phyloP scores from a whole-genome alignment of 1,140 invertebrate genomes.

The Gryllus bimaculatus region DNA sequence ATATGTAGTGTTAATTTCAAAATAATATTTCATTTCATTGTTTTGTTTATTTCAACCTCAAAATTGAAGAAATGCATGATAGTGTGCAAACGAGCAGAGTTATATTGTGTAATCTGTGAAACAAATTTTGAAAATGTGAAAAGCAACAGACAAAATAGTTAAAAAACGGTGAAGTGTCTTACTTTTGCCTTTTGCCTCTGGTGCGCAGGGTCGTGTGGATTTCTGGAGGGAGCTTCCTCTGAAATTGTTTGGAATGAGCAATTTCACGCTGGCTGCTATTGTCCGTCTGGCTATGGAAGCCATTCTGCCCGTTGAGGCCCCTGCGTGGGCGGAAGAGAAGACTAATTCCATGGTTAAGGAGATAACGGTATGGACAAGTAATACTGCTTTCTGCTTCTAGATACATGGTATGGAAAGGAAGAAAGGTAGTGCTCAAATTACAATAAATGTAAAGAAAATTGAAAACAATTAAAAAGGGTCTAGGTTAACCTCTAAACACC shows the following conservation, averaged over 20 bases:
- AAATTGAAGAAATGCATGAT: not conserved
- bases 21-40: no score
- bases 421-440: no score
- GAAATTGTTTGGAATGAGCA: constrained; percentile 44
- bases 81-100: no score
- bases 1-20: no score
- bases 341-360: constrained; percentile 48
- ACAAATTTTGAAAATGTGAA: no score
- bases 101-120: no score
- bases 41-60: constrained; percentile 23
- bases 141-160: no score
- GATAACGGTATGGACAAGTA: constrained; percentile 41
- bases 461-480: no score
- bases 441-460: no score
- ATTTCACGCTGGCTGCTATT: constrained; percentile 56
- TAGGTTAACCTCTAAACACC: no score
- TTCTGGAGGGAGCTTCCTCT: constrained; percentile 46
- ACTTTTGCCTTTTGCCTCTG: not conserved
- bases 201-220: constrained; percentile 31
- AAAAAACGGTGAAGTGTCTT: no score
- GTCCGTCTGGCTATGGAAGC: constrained; percentile 46
- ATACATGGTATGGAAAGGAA: not conserved
- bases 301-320: constrained; percentile 49
- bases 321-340: constrained; percentile 48
- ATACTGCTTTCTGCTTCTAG: not conserved